Evolutionary conservation across 1,140 invertebrate genomes (phyloP).

Genomic region (Zophobas morio): DNA sequence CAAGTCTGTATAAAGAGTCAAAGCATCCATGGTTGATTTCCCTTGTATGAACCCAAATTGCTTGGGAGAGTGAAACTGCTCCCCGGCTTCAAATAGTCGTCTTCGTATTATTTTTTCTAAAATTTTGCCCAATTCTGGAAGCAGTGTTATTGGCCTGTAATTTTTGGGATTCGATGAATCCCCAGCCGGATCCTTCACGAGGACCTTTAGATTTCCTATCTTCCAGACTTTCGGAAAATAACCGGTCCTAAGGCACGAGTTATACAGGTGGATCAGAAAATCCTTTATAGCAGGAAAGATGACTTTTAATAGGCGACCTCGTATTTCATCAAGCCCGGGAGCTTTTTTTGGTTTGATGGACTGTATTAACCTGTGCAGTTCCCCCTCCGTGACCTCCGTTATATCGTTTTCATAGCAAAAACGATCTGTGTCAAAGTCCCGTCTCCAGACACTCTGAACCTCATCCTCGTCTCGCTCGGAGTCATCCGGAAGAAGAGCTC

Average conservation of each 20-base stretch:
- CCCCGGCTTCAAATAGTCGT: neutral
- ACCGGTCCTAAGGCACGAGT: constrained; percentile 4
- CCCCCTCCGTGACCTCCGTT: neutral
- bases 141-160: constrained; percentile 52
- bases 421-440: neutral
- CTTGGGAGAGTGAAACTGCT: neutral
- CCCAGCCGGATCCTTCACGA: constrained; percentile 43
- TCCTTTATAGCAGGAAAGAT: neutral
- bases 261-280: constrained; percentile 33
- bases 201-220: constrained; percentile 47
- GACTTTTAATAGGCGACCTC: neutral
- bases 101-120: constrained; percentile 41
- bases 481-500: neutral
- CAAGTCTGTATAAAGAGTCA: neutral
- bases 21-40: neutral
- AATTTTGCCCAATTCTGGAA: constrained; percentile 51
- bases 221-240: constrained; percentile 53
- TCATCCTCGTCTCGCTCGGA: neutral
- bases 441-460: neutral
- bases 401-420: neutral
- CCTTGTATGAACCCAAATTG: neutral
- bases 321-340: neutral
- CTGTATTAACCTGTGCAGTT: neutral
- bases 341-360: neutral
- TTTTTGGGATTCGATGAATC: constrained; percentile 7